Evolutionary conservation across 2,113 vertebrate genomes (phyloP).

Genomic region (Heliornis fulica): DNA sequence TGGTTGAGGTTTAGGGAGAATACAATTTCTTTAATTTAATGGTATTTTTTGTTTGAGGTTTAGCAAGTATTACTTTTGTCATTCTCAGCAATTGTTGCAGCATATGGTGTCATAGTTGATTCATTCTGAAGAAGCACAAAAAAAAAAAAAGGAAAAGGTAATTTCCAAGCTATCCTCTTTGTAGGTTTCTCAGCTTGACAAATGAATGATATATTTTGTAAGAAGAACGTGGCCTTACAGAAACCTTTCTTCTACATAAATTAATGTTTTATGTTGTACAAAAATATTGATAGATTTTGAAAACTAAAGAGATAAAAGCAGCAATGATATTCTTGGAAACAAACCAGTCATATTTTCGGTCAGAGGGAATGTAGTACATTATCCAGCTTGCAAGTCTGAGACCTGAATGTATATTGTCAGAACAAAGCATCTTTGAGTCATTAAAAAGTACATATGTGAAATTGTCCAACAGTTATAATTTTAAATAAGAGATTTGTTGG

Average conservation of each 20-base stretch:
- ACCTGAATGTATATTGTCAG: neutral
- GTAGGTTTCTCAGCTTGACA: neutral
- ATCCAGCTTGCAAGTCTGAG: neutral
- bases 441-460: slow-evolving; percentile 10
- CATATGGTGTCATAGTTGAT: slow-evolving; percentile 1
- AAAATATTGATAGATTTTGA: slow-evolving; percentile 8
- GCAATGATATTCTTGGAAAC: neutral
- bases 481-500: slow-evolving; percentile 13
- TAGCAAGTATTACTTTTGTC: neutral
- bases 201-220: neutral
- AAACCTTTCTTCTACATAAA: neutral
- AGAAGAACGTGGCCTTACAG: neutral
- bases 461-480: slow-evolving; percentile 9
- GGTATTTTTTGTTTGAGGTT: neutral
- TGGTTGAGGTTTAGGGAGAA: neutral
- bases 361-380: neutral
- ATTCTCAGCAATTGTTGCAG: neutral
- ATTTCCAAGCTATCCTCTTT: neutral
- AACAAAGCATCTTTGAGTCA: slow-evolving; percentile 18
- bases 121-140: neutral
- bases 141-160: accelerated
- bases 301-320: neutral
- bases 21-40: neutral
- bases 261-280: neutral
- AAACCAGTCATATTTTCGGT: neutral